Base-by-base conservation (phyloP, 2,888 invertebrate species). In the Drosophila subquinaria region DNA sequence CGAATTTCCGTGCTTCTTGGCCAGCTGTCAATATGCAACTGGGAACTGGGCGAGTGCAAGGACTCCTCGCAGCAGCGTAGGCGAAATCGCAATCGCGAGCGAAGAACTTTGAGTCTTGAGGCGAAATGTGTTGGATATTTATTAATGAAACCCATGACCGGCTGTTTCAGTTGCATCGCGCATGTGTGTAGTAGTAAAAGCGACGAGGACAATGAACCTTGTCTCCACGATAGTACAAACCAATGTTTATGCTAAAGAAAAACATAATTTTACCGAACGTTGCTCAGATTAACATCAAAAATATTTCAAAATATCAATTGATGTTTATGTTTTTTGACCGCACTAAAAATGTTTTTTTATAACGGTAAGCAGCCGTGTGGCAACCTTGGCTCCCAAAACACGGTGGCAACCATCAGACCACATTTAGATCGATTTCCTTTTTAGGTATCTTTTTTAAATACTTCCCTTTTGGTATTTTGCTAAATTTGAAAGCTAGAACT, bases 21-120 rank as follows among this genome's bases (percentile, higher is more conserved):
- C 80, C 81, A 87, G 81, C 89, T 79, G 90, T 85, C 79, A 81
- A 85, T 75, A 81, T 91, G 90, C 90, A 91, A 92, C 92, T 92
- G 88, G 63, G 64, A 73, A 57, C 72, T 72, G 50, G 50, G 77
- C 77, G 78, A 83, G 71, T 77, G 81, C 86, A 79, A 79, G 81
- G 84, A 85, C 79, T 80, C 68, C 57, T 38, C 40, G n/a, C n/a
- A n/a, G n/a, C n/a, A n/a, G n/a, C n/a, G 75, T 57, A 42, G 59
- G 64, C 75, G 67, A 75, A 72, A 50, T 69, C 50, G 68, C 60
- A 72, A 50, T 69, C 50, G 68, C 60, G 23, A 74, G 36, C 60
- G 51, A 17, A 67, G 45, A 70, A 57, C 43, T 51, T 50, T 27
- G 36, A 42, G 60, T 59, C 35, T 53, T 53, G 43, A 52, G 67